Evolutionary conservation across 2,888 invertebrate genomes (phyloP), one percentile per base, ranked within the genome.

Genomic region (Tuberolachnus salignus): DNA sequence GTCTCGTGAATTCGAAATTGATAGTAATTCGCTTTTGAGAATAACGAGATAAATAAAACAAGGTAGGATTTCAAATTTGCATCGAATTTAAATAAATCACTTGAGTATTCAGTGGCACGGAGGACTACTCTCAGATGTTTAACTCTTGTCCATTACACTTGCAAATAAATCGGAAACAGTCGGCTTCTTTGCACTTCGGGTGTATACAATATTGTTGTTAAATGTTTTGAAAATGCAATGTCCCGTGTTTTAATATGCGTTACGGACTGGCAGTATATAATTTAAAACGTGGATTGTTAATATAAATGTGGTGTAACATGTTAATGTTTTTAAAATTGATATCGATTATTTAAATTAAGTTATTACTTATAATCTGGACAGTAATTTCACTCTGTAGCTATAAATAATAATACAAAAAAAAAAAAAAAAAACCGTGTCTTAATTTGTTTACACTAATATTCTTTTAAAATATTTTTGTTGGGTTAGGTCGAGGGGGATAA

Each of bases 81-180:
- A 63, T 73, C 13, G n/a, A 21, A 34, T 63, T 73, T 63, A 51
- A 73, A 73, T 73, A 73, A 73, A 73, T 73, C 21, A 63, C 61
- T 51, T 6, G 19, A 42, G 16, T 63, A 51, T 63, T 63, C 21
- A 10, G 23, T 11, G 23, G 26, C n/a, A 57, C 57, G 46, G 2
- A 59, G 46, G 2, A 59, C 46, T 11, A 59, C 23, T 59, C 13
- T 73, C 49, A 14, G 14, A 21, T 61, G 51, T 73, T 73, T 61
- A 34, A 63, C 51, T 51, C 51, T 73, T 73, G 61, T 72, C n/a
- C 61, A 72, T 72, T 61, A 72, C 61, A 61, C 61, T 72, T 72
- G 51, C 61, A 63, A 72, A 72, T 72, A 72, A 16, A 72, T 72
- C 13, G 26, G 49, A 59, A 44, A 51, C 26, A 51, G 49, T 26